Evolutionary conservation across 2,113 vertebrate species (phyloP), one percentile per base, ranked within the genome.

Genomic region (Orycteropus afer): DNA sequence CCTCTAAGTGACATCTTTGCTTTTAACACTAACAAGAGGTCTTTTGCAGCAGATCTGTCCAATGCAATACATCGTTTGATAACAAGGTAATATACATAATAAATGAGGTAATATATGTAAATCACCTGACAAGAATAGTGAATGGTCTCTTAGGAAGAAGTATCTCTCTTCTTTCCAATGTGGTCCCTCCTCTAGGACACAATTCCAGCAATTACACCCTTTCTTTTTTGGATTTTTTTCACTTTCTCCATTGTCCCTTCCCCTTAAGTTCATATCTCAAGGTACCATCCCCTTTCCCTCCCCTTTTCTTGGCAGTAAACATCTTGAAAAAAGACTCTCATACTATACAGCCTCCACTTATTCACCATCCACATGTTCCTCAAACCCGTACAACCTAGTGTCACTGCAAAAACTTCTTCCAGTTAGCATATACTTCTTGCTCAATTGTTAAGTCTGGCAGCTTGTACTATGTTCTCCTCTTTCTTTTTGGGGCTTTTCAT

Each of bases 351-450:
- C 27, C 29, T 37, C 55, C 3, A 22, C 40, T 7, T 34, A 65
- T 67, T 47, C 14, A 27, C 17, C 40, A 25, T 20, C 57, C 67
- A 7, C 14, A 0, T 0, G 12, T 3, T 59, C 61, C 20, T 15
- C 59, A n/a, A 20, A n/a, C 1, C 32, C 61, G 20, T 14, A 34
- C 1, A 4, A 14, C 13, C 67, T 20, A 3, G 22, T 0, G 0
- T 17, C 76, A 40, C 82, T 0, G 3, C 45, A 32, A 40, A n/a
- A 6, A 27, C 37, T 42, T 20, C 59, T 47, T 42, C 59, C 55
- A 18, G 74, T 59, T 37, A 25, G 23, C 10, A 37, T 12, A 29
- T 6, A 32, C 47, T 37, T 23, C 59, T 9, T 1, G 0, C 34
- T 27, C 11, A 7, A 32, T 37, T 77, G 49, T 84, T n/a, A 17